Conservation (phyloP, 1,140 invertebrate genomes). For the Stegodyphus mimosarum region DNA sequence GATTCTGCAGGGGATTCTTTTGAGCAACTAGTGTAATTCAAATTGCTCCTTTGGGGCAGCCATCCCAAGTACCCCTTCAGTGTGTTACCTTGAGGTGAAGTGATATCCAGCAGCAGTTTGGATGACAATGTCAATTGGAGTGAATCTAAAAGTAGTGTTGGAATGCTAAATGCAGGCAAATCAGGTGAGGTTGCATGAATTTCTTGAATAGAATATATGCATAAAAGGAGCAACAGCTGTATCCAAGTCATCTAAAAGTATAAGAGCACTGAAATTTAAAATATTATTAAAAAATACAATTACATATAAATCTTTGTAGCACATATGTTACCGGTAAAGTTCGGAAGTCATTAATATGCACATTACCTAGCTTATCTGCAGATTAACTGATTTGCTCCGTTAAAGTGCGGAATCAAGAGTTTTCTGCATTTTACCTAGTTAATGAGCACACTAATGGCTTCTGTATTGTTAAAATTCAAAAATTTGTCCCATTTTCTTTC, state of each 20-base stretch:
- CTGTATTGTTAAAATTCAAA: too few species aligned
- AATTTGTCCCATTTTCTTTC: too few species aligned
- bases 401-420: too few species aligned
- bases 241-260: neutral
- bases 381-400: too few species aligned
- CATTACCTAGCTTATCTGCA: too few species aligned
- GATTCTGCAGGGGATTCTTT: conserved; percentile 6
- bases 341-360: too few species aligned
- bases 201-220: neutral
- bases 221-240: neutral
- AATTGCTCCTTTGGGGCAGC: conserved; percentile 30
- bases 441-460: neutral
- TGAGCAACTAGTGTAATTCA: conserved; percentile 26
- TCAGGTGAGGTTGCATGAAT: neutral
- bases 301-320: neutral
- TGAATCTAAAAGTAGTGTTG: conserved; percentile 19
- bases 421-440: neutral
- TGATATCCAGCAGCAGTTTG: conserved; percentile 33
- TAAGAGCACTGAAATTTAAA: neutral
- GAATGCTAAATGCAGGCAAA: conserved; percentile 8
- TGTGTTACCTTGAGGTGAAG: neutral
- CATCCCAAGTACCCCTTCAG: conserved; percentile 48
- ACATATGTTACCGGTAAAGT: too few species aligned
- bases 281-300: neutral
- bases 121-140: conserved; percentile 43